These are phyloP conservation scores for Macrostomum cliftonense DNA, from an alignment of 2,888 invertebrate species.

Conservation along the genomic window DNA sequence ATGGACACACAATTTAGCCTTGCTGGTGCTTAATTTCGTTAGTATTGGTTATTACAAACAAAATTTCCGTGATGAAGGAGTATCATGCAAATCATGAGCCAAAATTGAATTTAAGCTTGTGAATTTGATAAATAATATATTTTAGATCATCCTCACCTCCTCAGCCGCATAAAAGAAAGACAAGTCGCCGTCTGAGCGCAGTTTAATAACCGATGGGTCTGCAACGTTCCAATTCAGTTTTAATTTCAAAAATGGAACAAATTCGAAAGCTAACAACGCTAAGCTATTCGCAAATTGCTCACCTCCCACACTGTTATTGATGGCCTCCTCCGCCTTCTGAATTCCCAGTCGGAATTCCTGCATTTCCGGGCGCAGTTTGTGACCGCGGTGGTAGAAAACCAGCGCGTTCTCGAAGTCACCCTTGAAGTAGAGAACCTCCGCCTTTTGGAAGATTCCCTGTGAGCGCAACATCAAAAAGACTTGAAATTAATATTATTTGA, in stretches of 20 bases:
- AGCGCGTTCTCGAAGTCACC: slow-evolving; percentile 81
- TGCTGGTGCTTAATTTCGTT: no score
- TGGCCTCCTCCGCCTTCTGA: slow-evolving; percentile 78
- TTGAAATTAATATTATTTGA: no score
- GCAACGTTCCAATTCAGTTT: no score
- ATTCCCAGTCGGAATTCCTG: slow-evolving; percentile 55
- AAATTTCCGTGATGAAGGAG: no score
- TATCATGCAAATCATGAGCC: no score
- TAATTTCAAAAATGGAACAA: neutral
- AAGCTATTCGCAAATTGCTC: neutral
- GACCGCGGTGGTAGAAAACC: slow-evolving; percentile 70
- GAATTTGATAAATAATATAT: no score
- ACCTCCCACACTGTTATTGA: slow-evolving; percentile 63
- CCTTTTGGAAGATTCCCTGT: slow-evolving; percentile 62
- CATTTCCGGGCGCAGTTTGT: slow-evolving; percentile 62
- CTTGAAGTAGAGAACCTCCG: slow-evolving; percentile 70
- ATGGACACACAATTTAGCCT: no score
- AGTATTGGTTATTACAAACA: no score
- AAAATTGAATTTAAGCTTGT: no score
- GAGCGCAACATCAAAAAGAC: no score
- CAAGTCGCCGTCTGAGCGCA: slow-evolving; percentile 12
- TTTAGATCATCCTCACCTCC: no score
- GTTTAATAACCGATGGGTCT: slow-evolving; percentile 11
- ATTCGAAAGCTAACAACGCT: neutral
- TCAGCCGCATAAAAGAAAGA: slow-evolving; percentile 11